phyloP scores from a whole-genome alignment of 1,140 invertebrate genomes.

The Ostrea edulis region DNA sequence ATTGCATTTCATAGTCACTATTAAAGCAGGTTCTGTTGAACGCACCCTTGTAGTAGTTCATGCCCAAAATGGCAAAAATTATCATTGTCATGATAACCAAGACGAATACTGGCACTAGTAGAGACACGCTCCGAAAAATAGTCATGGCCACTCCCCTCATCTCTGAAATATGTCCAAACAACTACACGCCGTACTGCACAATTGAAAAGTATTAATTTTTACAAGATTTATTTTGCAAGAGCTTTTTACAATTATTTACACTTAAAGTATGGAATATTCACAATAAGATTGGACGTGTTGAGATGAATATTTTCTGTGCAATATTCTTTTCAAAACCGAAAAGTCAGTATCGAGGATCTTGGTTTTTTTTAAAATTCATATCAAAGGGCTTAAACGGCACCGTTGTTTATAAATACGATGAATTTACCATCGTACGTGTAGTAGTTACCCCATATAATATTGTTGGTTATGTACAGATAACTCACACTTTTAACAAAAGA shows the following conservation, averaged over 20 bases:
- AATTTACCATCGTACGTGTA: too few species aligned
- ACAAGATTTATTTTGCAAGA: neutral
- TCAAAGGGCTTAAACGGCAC: too few species aligned
- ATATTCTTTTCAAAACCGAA: too few species aligned
- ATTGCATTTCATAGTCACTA: neutral
- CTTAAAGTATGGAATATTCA: neutral
- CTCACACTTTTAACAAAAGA: too few species aligned
- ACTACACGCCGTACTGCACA: too few species aligned
- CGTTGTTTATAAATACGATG: too few species aligned
- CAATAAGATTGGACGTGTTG: too few species aligned
- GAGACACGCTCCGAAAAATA: neutral
- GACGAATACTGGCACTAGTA: neutral
- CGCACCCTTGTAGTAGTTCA: conserved; percentile 32
- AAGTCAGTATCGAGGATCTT: too few species aligned
- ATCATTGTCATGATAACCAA: neutral
- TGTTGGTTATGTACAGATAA: too few species aligned
- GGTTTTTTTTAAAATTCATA: too few species aligned
- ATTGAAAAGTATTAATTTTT: neutral
- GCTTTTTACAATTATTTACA: neutral
- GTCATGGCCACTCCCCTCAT: neutral
- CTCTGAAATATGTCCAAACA: neutral
- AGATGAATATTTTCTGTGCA: too few species aligned
- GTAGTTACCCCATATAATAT: too few species aligned
- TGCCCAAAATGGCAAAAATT: conserved; percentile 21
- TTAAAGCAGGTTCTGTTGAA: conserved; percentile 22